Conservation (phyloP, 1,140 invertebrate genomes). For the Eriosoma lanigerum region DNA sequence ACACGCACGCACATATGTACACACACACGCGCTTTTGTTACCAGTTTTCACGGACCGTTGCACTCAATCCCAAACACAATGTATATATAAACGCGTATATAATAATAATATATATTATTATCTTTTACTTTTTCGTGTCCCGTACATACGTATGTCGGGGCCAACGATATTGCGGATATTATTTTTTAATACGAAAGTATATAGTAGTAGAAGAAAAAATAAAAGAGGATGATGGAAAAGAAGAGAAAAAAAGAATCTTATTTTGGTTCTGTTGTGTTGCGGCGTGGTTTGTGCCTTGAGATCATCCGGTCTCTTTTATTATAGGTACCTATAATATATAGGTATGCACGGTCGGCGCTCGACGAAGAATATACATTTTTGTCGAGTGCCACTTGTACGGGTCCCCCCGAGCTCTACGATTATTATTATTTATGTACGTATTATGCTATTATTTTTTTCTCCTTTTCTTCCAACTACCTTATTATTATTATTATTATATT, state of each 20-base stretch:
- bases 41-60: slow-evolving; percentile 39
- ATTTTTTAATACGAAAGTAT: slow-evolving; percentile 37
- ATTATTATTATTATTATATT: not conserved
- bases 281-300: not conserved
- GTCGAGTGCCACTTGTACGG: slow-evolving; percentile 45
- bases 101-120: slow-evolving; percentile 12
- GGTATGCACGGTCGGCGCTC: too few species aligned
- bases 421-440: slow-evolving; percentile 14
- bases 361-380: slow-evolving; percentile 15
- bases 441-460: not conserved
- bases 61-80: slow-evolving; percentile 48
- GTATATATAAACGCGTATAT: not conserved
- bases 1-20: not conserved
- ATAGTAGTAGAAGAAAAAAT: not conserved
- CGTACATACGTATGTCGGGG: not conserved
- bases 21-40: slow-evolving; percentile 29
- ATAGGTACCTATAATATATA: not conserved
- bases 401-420: not conserved
- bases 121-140: not conserved
- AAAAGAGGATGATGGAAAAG: not conserved
- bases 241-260: slow-evolving; percentile 2
- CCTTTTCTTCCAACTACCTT: not conserved
- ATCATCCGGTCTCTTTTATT: slow-evolving; percentile 42
- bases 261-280: not conserved
- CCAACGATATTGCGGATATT: slow-evolving; percentile 34